Conservation (phyloP, 2,113 vertebrate genomes). For the Alexandromys fortis region DNA sequence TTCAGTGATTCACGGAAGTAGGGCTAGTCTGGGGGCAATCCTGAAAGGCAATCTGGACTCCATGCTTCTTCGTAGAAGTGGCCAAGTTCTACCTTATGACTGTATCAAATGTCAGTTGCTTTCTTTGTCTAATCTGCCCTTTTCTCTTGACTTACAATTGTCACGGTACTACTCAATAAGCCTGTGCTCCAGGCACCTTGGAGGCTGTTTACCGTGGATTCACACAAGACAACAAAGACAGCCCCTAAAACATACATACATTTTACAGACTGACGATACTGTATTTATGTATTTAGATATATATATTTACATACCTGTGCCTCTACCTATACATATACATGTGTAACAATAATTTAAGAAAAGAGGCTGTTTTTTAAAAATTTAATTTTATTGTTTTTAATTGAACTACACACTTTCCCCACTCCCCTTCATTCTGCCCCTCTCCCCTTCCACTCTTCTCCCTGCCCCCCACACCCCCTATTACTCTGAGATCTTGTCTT, state of each 20-base stretch:
- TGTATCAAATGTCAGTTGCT: neutral
- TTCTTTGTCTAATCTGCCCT: neutral
- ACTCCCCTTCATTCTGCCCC: too few relatives aligned
- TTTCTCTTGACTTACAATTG: neutral
- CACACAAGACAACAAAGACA: neutral
- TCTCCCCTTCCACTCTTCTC: too few relatives aligned
- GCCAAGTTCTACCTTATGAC: fast-evolving
- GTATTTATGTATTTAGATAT: neutral
- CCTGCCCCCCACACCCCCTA: too few relatives aligned
- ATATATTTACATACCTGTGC: neutral
- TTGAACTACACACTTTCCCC: too few relatives aligned
- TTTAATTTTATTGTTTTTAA: too few relatives aligned
- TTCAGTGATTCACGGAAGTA: neutral
- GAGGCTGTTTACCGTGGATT: neutral
- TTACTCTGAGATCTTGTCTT: too few relatives aligned
- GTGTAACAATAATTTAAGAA: neutral
- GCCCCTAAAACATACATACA: neutral
- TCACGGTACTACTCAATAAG: neutral
- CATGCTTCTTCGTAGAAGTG: neutral
- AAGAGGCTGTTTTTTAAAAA: too few relatives aligned
- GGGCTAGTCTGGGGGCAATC: neutral
- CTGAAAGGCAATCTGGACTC: neutral
- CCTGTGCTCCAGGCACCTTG: neutral
- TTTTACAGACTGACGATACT: neutral
- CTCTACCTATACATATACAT: too few relatives aligned